Evolutionary conservation across 2,797 vertebrate genomes (phyloP).

Genomic region (Muraenolepis orangiensis): DNA sequence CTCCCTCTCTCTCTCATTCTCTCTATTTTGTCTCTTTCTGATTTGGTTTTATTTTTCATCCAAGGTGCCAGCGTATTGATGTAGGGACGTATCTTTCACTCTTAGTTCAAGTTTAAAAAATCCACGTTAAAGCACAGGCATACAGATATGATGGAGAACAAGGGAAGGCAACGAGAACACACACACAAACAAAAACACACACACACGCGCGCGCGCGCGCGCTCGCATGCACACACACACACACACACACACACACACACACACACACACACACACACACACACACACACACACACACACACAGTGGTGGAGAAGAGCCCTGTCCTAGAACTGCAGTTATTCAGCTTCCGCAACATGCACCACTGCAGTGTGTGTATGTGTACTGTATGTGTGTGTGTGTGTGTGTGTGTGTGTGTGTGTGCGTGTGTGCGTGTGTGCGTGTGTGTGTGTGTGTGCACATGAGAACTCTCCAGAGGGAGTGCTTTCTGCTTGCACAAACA

Average conservation of each 20-base stretch:
- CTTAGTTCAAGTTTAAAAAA: too few species aligned
- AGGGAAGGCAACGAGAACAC: not conserved
- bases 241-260: not conserved
- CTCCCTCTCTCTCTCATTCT: conserved; percentile 1
- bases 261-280: not conserved
- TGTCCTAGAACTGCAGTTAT: conserved; percentile 47
- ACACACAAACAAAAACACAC: not conserved
- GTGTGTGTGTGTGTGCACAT: conserved; percentile 3
- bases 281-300: not conserved
- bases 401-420: conserved; percentile 13
- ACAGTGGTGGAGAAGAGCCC: conserved; percentile 22
- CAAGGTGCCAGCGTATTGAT: not conserved
- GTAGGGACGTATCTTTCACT: not conserved
- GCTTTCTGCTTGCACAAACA: conserved; percentile 7
- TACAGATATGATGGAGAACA: not conserved
- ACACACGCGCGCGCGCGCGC: not conserved
- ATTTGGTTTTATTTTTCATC: not conserved
- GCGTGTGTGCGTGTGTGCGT: not conserved
- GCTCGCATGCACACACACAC: not conserved
- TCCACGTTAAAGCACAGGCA: not conserved
- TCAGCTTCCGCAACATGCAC: conserved; percentile 60
- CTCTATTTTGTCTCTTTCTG: not conserved
- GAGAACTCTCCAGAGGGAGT: not conserved
- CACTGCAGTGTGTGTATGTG: conserved; percentile 43
- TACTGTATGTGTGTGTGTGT: not conserved